Evolutionary conservation across 2,888 invertebrate species (phyloP).

Genomic region (Lycaena phlaeas): DNA sequence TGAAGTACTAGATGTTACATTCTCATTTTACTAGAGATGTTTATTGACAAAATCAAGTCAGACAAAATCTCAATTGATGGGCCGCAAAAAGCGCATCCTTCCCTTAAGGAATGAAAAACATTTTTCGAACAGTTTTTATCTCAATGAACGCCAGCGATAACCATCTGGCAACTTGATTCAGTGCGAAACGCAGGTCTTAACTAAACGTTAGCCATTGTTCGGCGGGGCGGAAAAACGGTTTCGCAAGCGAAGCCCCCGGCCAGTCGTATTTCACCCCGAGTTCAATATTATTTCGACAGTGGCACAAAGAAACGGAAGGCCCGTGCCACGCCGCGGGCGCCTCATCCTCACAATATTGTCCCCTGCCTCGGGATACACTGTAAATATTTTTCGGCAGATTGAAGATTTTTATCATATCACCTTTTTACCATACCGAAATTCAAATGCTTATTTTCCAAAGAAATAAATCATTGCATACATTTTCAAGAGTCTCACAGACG

Average conservation of each 20-base stretch:
- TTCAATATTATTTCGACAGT: slow-evolving; percentile 70
- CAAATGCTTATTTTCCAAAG: neutral
- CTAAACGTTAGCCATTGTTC: slow-evolving; percentile 59
- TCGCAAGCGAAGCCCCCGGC: slow-evolving; percentile 55
- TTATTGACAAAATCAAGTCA: too few relatives aligned
- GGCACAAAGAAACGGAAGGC: slow-evolving; percentile 64
- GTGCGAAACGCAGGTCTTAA: slow-evolving; percentile 43
- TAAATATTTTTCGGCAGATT: slow-evolving; percentile 72
- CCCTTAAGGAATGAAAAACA: too few relatives aligned
- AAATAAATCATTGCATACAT: neutral
- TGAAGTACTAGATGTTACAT: too few relatives aligned
- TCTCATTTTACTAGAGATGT: too few relatives aligned
- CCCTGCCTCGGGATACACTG: slow-evolving; percentile 67
- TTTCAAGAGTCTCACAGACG: slow-evolving; percentile 27
- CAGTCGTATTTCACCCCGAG: slow-evolving; percentile 66
- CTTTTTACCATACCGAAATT: slow-evolving; percentile 22
- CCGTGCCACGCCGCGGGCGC: slow-evolving; percentile 54
- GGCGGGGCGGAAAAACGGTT: slow-evolving; percentile 62
- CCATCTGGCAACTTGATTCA: slow-evolving; percentile 30
- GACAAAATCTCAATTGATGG: too few relatives aligned
- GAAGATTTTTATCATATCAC: slow-evolving; percentile 68
- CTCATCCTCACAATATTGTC: slow-evolving; percentile 66
- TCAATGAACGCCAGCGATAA: slow-evolving; percentile 27
- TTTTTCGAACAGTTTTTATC: too few relatives aligned
- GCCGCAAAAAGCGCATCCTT: too few relatives aligned